phyloP scores from a whole-genome alignment of 1,140 invertebrate genomes.

The Eupeodes corollae region DNA sequence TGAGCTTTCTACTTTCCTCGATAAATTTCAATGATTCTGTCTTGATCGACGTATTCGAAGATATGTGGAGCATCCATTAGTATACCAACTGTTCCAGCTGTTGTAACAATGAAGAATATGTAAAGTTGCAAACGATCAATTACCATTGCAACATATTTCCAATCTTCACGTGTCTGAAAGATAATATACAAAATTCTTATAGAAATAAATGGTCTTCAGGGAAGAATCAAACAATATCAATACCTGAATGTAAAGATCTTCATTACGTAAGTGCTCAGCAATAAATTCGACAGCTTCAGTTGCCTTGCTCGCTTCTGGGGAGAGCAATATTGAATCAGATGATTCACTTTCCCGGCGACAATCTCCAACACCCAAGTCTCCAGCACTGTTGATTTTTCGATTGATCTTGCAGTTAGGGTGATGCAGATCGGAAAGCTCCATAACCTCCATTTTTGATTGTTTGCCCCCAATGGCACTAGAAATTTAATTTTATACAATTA shows the following conservation, averaged over 20 bases:
- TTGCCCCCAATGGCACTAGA: slow-evolving; percentile 44
- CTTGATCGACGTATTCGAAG: slow-evolving; percentile 97
- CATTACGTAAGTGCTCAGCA: slow-evolving; percentile 91
- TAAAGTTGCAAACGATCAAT: slow-evolving; percentile 95
- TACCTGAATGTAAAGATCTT: slow-evolving; percentile 95
- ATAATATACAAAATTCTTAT: neutral
- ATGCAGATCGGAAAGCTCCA: slow-evolving; percentile 88
- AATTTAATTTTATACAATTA: too few relatives aligned
- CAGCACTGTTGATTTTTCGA: slow-evolving; percentile 63
- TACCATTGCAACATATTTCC: slow-evolving; percentile 99
- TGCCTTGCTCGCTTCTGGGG: slow-evolving; percentile 86
- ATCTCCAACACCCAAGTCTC: slow-evolving; percentile 49
- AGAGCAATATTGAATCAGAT: slow-evolving; percentile 77
- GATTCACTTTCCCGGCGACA: slow-evolving; percentile 76
- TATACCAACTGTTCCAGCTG: slow-evolving; percentile 90
- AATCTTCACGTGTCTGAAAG: slow-evolving; percentile 88
- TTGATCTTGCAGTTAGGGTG: slow-evolving; percentile 94
- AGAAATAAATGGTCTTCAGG: too few relatives aligned
- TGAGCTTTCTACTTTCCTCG: slow-evolving; percentile 62
- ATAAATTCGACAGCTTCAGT: slow-evolving; percentile 97
- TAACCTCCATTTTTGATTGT: slow-evolving; percentile 77
- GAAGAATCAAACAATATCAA: slow-evolving; percentile 9
- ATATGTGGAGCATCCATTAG: slow-evolving; percentile 99
- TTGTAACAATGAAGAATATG: slow-evolving; percentile 94
- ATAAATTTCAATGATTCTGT: slow-evolving; percentile 90